A percentile compares a stretch with the other conserved stretches of the same genome.
phyloP scores from a whole-genome alignment of 2,113 vertebrate genomes.

The Vanacampus margaritifer region DNA sequence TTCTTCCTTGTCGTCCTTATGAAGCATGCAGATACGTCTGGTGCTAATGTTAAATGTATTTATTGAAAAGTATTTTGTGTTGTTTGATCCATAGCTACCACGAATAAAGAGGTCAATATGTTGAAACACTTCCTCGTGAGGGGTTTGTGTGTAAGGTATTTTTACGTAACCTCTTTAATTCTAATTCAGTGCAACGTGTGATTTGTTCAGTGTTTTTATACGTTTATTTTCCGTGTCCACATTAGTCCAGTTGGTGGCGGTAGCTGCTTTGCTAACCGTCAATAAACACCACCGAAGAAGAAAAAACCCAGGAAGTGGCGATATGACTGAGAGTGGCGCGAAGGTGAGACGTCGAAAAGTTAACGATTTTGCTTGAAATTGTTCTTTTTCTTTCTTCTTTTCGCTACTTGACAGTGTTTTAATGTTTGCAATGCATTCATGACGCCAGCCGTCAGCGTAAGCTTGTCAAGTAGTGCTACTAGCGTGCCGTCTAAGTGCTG shows the following conservation, averaged over 20 bases:
- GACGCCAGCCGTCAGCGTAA: not conserved
- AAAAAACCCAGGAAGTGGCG: not conserved
- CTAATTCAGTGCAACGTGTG: not conserved
- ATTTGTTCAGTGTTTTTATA: not conserved
- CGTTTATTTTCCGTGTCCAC: not conserved
- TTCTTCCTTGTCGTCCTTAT: slow-evolving; percentile 46
- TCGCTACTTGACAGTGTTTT: too few species aligned
- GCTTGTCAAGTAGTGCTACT: not conserved
- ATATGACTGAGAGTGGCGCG: slow-evolving; percentile 6
- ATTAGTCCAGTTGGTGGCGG: not conserved
- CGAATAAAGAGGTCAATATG: slow-evolving; percentile 40
- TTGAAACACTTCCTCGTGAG: slow-evolving; percentile 13
- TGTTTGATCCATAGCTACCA: slow-evolving; percentile 47
- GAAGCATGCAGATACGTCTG: slow-evolving; percentile 42
- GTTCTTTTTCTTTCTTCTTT: not conserved
- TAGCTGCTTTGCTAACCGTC: not conserved
- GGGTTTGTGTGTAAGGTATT: too few species aligned
- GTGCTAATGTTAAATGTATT: slow-evolving; percentile 35
- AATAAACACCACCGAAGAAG: not conserved
- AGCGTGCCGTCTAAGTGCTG: not conserved
- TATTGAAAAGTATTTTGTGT: slow-evolving; percentile 60
- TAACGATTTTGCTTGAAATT: not conserved
- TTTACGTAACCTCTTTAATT: too few species aligned
- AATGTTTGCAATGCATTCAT: too few species aligned
- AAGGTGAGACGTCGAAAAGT: not conserved